Evolutionary conservation across 2,888 invertebrate genomes (phyloP), one percentile per base, ranked within the genome.

Genomic region (Campoplex nolae): DNA sequence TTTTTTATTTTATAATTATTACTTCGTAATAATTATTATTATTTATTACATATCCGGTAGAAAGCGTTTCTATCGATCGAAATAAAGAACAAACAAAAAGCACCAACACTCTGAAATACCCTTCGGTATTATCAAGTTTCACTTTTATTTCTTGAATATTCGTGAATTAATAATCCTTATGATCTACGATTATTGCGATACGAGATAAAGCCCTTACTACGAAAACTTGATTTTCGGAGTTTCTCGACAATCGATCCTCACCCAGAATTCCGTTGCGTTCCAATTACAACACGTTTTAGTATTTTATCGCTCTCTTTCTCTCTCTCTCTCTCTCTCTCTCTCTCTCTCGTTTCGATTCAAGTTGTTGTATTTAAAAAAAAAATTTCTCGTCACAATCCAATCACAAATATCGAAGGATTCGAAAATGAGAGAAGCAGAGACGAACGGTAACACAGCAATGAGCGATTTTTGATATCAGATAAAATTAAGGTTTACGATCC

Each of bases 21-120:
- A 58, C 58, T 13, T 3, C 13, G 58, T 58, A 32, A 58, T 58
- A 58, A 45, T 54, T 11, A 51, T 54, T 75, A 28, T 58, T 45
- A 75, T 58, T 42, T 28, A 62, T 23, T 56, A 58, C 32, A 79
- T 23, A n/a, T 62, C 38, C 62, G 75, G 67, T 28, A 18, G 67
- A 58, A 48, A 73, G 62, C n/a, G 28, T 78, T 74, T 68, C 51
- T 67, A 82, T 56, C 58, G 58, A 78, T 51, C 56, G 67, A 7
- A 28, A 74, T 38, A 28, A 28, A 45, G 11, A 45, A 45, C 7
- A 58, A 28, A 42, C 9, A 82, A 70, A 51, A 76, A 67, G 9
- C 32, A 79, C 70, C 8, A 6, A 65, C 62, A 48, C 74, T 75
- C n/a, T 32, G 16, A 58, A 58, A 28, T 75, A 58, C 35, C 28